Conservation (phyloP, 2,113 vertebrate species). For the Acanthisitta chloris region DNA sequence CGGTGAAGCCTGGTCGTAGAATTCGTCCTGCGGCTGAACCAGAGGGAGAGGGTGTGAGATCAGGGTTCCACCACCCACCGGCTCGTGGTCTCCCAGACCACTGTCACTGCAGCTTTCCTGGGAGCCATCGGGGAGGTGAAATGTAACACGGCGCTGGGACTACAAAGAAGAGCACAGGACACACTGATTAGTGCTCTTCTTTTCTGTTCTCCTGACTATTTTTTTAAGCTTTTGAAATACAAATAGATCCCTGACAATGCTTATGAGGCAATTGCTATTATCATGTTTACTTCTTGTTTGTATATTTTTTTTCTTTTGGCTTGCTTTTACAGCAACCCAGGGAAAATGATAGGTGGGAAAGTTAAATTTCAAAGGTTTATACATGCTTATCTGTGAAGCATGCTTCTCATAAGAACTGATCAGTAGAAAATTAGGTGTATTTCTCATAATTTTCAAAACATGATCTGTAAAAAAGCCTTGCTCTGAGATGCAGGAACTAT, state of each 20-base stretch:
- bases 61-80: constrained; percentile 93
- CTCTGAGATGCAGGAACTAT: background rate
- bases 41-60: constrained; percentile 99
- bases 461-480: background rate
- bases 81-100: constrained; percentile 97
- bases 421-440: background rate
- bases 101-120: constrained; percentile 99
- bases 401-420: background rate
- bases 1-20: constrained; percentile 97
- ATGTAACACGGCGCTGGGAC: constrained; percentile 99
- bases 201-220: background rate
- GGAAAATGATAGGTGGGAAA: background rate
- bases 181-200: constrained; percentile 85
- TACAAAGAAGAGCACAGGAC: constrained; percentile 96
- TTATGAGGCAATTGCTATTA: background rate
- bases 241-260: background rate
- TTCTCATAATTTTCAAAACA: background rate
- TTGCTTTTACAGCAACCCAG: background rate
- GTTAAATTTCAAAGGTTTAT: background rate
- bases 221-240: background rate
- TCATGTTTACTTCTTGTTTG: background rate
- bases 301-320: background rate
- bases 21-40: constrained; percentile 99
- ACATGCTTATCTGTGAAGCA: background rate
- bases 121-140: constrained; percentile 98